Evolutionary conservation across 2,113 vertebrate genomes (phyloP).

Genomic region (Neofelis nebulosa): DNA sequence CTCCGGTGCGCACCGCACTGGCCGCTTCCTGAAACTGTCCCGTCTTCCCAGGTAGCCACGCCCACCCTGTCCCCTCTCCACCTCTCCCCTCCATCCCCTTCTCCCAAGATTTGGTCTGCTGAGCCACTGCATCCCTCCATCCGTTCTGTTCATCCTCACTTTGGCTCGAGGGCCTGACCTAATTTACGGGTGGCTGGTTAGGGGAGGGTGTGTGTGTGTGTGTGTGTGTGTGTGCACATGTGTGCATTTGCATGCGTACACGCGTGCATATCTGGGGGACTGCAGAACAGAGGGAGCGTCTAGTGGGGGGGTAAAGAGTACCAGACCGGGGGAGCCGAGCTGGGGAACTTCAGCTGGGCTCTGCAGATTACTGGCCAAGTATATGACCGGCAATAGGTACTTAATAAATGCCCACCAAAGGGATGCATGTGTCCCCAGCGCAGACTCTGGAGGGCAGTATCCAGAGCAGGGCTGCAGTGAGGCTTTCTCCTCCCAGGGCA

Average conservation of each 20-base stretch:
- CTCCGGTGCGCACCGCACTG: background rate
- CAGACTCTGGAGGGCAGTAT: background rate
- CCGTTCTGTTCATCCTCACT: background rate
- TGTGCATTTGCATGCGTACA: background rate
- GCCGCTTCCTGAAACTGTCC: background rate
- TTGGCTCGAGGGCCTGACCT: slow-evolving; percentile 56
- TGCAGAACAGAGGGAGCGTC: background rate
- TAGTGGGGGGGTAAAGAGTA: background rate
- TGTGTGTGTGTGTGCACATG: background rate
- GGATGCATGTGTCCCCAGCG: accelerated
- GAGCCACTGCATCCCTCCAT: background rate
- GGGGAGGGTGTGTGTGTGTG: background rate
- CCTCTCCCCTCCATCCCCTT: background rate
- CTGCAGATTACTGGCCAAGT: background rate
- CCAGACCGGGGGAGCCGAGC: background rate
- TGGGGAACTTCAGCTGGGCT: background rate
- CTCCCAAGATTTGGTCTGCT: background rate
- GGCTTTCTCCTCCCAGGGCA: background rate
- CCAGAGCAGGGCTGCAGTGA: background rate
- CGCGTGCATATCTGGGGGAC: background rate
- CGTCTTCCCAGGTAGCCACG: no score
- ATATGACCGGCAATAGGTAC: background rate
- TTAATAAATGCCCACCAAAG: accelerated
- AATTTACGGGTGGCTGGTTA: slow-evolving; percentile 29
- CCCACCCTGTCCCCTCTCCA: background rate